Conservation (phyloP, 2,797 vertebrate species). For the Florisuga fusca region DNA sequence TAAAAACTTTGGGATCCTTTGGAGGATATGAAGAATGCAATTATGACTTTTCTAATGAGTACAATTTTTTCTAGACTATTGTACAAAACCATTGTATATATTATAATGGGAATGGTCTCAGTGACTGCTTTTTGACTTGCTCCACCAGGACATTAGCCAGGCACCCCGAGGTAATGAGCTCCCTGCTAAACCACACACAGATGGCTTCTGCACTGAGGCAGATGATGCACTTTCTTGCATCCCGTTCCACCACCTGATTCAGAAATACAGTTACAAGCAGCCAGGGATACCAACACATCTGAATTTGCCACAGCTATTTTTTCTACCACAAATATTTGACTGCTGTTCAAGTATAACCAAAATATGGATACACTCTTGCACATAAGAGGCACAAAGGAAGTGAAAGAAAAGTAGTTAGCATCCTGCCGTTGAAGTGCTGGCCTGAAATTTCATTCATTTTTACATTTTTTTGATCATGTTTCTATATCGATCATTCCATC, state of each 20-base stretch:
- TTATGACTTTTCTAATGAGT: not conserved
- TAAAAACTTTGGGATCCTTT: not conserved
- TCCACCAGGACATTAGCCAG: not conserved
- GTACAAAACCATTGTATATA: not conserved
- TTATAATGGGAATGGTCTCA: not conserved
- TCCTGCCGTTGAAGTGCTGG: not conserved
- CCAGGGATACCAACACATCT: not conserved
- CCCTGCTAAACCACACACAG: not conserved
- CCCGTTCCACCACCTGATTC: not conserved
- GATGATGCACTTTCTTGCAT: not conserved
- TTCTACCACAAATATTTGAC: not conserved
- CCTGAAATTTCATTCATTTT: not conserved
- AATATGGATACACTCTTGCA: not conserved
- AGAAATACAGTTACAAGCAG: not conserved
- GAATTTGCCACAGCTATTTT: not conserved
- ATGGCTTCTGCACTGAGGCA: not conserved
- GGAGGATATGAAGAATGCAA: not conserved
- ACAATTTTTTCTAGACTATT: not conserved
- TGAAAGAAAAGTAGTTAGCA: not conserved
- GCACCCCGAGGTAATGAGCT: not conserved
- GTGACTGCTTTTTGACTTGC: not conserved
- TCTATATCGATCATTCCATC: not conserved
- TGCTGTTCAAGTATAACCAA: not conserved
- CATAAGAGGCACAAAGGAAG: not conserved
- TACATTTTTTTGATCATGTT: not conserved